Evolutionary conservation across 2,113 vertebrate species (phyloP).

Genomic region (Lampris incognitus): DNA sequence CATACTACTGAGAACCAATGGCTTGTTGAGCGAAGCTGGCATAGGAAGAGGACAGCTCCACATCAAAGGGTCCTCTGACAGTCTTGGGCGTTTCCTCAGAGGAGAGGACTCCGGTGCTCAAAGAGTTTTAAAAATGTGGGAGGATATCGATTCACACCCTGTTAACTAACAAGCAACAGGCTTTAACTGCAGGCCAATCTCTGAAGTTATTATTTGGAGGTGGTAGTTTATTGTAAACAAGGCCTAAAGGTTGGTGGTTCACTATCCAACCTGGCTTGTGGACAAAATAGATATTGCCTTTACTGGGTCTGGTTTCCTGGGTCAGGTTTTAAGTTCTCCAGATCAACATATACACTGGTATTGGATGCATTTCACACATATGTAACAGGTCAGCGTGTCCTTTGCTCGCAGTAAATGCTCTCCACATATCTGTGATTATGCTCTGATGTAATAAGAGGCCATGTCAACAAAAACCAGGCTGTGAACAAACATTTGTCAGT

Average conservation of each 20-base stretch:
- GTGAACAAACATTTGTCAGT: constrained; percentile 17
- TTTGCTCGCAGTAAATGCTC: constrained; percentile 21
- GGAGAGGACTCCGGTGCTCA: constrained; percentile 46
- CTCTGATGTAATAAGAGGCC: constrained; percentile 53
- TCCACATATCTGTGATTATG: constrained; percentile 45
- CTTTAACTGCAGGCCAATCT: constrained; percentile 27
- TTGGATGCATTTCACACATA: constrained; percentile 15
- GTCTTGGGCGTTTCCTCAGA: constrained; percentile 53
- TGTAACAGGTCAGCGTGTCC: constrained; percentile 47
- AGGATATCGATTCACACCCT: constrained; percentile 48
- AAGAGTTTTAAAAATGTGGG: constrained; percentile 45
- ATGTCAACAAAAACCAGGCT: constrained; percentile 33
- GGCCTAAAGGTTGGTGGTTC: not conserved
- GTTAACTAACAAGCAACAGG: constrained; percentile 33
- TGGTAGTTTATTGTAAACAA: no score
- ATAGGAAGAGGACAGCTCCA: constrained; percentile 51
- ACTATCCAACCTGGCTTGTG: not conserved
- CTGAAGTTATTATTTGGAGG: not conserved
- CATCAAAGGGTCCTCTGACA: constrained; percentile 54
- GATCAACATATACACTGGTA: not conserved
- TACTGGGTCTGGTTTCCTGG: not conserved
- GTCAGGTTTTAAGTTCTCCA: not conserved
- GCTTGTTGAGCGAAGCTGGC: constrained; percentile 17
- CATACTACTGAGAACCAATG: constrained; percentile 70
- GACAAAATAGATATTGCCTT: constrained; percentile 13